phyloP scores from a whole-genome alignment of 1,140 invertebrate species.

The Drosophila arizonae region DNA sequence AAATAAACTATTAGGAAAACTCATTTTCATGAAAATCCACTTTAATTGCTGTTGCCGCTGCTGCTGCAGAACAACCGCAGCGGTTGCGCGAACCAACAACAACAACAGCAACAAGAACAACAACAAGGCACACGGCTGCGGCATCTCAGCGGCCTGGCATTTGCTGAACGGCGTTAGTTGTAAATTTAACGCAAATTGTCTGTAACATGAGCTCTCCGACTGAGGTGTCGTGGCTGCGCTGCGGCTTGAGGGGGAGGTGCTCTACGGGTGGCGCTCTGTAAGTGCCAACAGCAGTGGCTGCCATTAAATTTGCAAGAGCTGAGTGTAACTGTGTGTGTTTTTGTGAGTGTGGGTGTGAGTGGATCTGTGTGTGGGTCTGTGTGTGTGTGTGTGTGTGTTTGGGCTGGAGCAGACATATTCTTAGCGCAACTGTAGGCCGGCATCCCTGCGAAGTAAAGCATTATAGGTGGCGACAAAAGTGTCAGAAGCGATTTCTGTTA shows the following conservation, averaged over 20 bases:
- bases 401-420: slow-evolving; percentile 52
- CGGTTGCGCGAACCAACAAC: slow-evolving; percentile 31
- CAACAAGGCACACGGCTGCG: neutral
- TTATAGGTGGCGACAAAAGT: slow-evolving; percentile 62
- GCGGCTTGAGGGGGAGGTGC: neutral
- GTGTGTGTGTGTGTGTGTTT: slow-evolving; percentile 30
- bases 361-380: slow-evolving; percentile 31
- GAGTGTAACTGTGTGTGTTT: slow-evolving; percentile 37
- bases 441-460: slow-evolving; percentile 43
- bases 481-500: slow-evolving; percentile 12
- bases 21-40: slow-evolving; percentile 80
- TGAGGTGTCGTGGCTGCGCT: slow-evolving; percentile 42
- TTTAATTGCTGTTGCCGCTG: slow-evolving; percentile 69
- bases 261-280: slow-evolving; percentile 39
- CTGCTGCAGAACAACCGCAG: slow-evolving; percentile 32
- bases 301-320: slow-evolving; percentile 78
- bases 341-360: slow-evolving; percentile 24
- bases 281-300: slow-evolving; percentile 66
- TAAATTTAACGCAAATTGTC: slow-evolving; percentile 81
- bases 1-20: slow-evolving; percentile 79
- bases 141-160: slow-evolving; percentile 42
- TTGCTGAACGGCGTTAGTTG: slow-evolving; percentile 66
- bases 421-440: slow-evolving; percentile 5
- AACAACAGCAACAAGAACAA: neutral
- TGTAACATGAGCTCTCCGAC: slow-evolving; percentile 70